These are phyloP conservation scores for Catharus fuscescens DNA, from an alignment of 2,113 vertebrate genomes.

Conservation along the genomic window DNA sequence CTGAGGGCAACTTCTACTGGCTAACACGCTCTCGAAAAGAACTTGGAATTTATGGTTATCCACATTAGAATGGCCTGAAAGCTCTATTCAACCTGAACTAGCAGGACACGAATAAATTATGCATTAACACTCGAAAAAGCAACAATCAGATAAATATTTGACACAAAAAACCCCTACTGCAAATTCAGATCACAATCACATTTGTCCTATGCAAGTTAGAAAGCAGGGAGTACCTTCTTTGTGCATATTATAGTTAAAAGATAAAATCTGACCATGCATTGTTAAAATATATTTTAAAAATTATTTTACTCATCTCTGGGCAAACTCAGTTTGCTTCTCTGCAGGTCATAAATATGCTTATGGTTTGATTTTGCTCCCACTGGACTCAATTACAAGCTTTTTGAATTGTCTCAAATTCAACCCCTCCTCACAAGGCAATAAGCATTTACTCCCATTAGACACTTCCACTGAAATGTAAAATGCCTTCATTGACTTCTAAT, in stretches of 20 bases:
- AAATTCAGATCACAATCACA: background rate
- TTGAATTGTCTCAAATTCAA: background rate
- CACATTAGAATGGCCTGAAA: background rate
- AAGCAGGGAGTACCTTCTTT: background rate
- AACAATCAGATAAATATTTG: background rate
- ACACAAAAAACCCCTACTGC: background rate
- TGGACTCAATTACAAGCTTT: background rate
- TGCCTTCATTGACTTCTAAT: background rate
- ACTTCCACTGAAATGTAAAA: background rate
- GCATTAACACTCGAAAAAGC: background rate
- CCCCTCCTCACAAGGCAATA: background rate
- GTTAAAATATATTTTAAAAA: background rate
- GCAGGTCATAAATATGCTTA: background rate
- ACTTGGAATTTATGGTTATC: background rate
- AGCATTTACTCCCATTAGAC: background rate
- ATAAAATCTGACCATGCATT: background rate
- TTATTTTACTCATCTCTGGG: background rate
- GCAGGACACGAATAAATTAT: slow-evolving; percentile 25
- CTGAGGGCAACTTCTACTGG: background rate
- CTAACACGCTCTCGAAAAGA: background rate
- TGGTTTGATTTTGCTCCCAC: background rate
- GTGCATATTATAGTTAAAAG: background rate
- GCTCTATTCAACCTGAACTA: background rate
- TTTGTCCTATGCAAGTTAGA: background rate
- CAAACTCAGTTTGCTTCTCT: background rate